These are phyloP conservation scores for Paguma larvata DNA, from an alignment of 2,797 vertebrate genomes.

Conservation along the genomic window DNA sequence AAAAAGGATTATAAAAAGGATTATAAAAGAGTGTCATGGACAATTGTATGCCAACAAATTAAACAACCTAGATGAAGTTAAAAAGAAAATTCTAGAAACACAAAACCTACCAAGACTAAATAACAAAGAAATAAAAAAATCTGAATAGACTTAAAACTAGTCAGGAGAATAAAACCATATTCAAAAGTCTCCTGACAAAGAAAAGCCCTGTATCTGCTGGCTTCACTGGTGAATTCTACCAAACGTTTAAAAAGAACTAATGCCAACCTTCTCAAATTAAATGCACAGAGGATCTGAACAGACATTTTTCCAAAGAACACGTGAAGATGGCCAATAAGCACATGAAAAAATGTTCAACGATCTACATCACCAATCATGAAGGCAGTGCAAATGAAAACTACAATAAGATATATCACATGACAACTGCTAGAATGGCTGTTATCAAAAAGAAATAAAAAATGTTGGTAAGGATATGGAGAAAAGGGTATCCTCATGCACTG, in stretches of 20 bases:
- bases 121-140: neutral
- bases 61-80: neutral
- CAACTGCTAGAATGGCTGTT: neutral
- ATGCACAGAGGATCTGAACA: neutral
- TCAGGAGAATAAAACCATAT: neutral
- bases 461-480: neutral
- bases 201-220: neutral
- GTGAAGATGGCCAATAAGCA: neutral
- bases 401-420: neutral
- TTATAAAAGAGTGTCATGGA: neutral
- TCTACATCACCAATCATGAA: neutral
- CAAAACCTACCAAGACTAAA: neutral
- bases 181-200: neutral
- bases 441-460: neutral
- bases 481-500: neutral
- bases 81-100: neutral
- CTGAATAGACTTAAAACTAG: neutral
- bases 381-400: neutral
- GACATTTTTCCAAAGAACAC: neutral
- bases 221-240: neutral
- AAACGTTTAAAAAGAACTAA: neutral
- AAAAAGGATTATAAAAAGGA: neutral
- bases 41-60: neutral
- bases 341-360: neutral
- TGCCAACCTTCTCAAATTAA: neutral